Conservation (phyloP, 1,140 invertebrate species). For the Paracyclopina nana region DNA sequence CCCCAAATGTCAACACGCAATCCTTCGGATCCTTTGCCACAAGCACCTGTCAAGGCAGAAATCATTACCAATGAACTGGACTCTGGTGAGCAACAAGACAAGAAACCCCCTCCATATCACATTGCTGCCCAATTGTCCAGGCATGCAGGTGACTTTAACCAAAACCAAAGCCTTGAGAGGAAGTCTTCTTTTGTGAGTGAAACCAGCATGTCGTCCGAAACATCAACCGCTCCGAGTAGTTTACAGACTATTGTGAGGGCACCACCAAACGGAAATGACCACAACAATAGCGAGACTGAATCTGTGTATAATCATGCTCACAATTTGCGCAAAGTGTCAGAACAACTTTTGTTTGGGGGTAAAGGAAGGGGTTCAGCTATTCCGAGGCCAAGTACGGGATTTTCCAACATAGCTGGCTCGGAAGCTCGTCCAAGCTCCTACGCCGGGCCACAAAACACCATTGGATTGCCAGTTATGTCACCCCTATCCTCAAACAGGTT, state of each 20-base stretch:
- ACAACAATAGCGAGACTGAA: neutral
- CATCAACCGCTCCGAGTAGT: slow-evolving; percentile 14
- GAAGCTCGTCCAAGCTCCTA: neutral
- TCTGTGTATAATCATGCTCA: neutral
- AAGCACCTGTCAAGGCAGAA: neutral
- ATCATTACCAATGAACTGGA: slow-evolving; percentile 12
- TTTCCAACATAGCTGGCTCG: neutral
- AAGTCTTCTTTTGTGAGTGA: slow-evolving; percentile 5
- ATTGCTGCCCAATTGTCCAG: slow-evolving; percentile 44
- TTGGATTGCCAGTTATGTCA: neutral
- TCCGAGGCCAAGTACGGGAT: neutral
- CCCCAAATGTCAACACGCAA: slow-evolving; percentile 18
- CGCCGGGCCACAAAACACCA: neutral
- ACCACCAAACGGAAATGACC: neutral
- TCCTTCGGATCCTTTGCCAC: slow-evolving; percentile 16
- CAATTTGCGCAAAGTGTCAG: slow-evolving; percentile 13
- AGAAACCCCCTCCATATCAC: slow-evolving; percentile 41
- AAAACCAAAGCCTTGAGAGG: neutral
- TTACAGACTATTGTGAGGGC: slow-evolving; percentile 14
- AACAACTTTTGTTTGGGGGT: slow-evolving; percentile 2
- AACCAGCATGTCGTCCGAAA: neutral
- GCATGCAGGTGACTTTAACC: slow-evolving; percentile 33
- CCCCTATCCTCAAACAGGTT: no score
- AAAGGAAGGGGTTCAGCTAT: neutral
- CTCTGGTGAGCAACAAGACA: slow-evolving; percentile 18